Evolutionary conservation across 2,113 vertebrate genomes (phyloP).

Genomic region (Lota lota): DNA sequence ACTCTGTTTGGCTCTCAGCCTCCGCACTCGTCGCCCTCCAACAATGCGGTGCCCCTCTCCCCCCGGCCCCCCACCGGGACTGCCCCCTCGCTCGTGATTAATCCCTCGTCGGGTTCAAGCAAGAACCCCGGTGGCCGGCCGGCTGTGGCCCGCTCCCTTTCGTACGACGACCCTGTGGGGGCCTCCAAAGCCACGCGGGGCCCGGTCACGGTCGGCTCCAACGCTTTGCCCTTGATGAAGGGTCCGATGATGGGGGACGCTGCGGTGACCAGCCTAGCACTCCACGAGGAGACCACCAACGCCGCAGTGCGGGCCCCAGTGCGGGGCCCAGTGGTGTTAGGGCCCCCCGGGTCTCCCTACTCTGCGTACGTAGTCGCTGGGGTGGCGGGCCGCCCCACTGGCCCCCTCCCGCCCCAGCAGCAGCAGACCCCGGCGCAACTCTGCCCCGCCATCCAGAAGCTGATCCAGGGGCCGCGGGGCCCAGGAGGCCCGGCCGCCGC

Average conservation of each 20-base stretch:
- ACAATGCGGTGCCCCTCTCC: slow-evolving; percentile 38
- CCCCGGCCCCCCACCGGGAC: background rate
- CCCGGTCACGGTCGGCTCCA: background rate
- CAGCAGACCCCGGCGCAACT: slow-evolving; percentile 18
- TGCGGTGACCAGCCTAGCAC: background rate
- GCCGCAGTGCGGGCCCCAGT: background rate
- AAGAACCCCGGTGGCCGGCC: slow-evolving; percentile 56
- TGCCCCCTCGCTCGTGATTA: background rate
- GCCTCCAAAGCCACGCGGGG: background rate
- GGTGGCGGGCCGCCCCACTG: background rate
- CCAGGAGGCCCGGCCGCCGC: slow-evolving; percentile 49
- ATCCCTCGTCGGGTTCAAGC: background rate
- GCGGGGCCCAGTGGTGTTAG: background rate
- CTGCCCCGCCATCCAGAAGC: slow-evolving; percentile 90
- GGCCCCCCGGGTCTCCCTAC: too few species aligned
- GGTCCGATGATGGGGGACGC: background rate
- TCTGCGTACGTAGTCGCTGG: slow-evolving; percentile 7
- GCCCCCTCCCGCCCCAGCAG: too few species aligned
- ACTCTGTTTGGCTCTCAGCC: slow-evolving; percentile 81
- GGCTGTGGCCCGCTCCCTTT: slow-evolving; percentile 79
- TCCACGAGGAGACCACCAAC: background rate
- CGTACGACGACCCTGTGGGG: slow-evolving; percentile 73
- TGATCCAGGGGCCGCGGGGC: slow-evolving; percentile 74
- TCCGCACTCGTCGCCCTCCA: slow-evolving; percentile 45
- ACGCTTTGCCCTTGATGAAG: slow-evolving; percentile 10